These are phyloP conservation scores for Polypedilum pembai DNA, from an alignment of 1,140 invertebrate species.

Conservation along the genomic window DNA sequence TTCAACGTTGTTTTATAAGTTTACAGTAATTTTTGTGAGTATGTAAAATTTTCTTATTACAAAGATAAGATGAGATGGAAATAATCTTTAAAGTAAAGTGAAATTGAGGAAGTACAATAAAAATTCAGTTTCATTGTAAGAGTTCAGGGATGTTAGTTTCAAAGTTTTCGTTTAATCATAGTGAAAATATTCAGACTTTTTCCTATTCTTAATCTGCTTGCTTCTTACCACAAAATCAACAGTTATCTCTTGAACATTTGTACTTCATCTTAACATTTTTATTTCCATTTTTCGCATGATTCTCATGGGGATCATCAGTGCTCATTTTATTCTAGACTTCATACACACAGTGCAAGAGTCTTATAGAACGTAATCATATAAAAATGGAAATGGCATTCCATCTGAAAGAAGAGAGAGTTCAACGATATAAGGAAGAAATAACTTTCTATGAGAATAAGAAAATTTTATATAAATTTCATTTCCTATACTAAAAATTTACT, in stretches of 20 bases:
- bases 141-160: too few relatives aligned
- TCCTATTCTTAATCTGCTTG: too few relatives aligned
- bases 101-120: too few relatives aligned
- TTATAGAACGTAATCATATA: neutral
- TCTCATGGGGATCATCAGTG: constrained; percentile 1
- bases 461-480: constrained; percentile 8
- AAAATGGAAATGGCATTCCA: constrained; percentile 12
- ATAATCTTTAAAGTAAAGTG: too few relatives aligned
- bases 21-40: too few relatives aligned
- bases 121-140: too few relatives aligned
- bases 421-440: neutral
- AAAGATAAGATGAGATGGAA: too few relatives aligned
- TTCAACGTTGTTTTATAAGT: too few relatives aligned
- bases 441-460: neutral
- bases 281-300: neutral
- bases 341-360: neutral
- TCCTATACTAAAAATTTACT: constrained; percentile 14
- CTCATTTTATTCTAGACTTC: neutral
- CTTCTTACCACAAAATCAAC: neutral
- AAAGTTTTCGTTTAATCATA: too few relatives aligned
- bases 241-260: neutral
- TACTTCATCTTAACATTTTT: neutral
- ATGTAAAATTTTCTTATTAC: too few relatives aligned
- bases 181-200: too few relatives aligned
- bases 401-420: neutral